phyloP scores from a whole-genome alignment of 2,888 invertebrate species.

The Masnerella sp. region DNA sequence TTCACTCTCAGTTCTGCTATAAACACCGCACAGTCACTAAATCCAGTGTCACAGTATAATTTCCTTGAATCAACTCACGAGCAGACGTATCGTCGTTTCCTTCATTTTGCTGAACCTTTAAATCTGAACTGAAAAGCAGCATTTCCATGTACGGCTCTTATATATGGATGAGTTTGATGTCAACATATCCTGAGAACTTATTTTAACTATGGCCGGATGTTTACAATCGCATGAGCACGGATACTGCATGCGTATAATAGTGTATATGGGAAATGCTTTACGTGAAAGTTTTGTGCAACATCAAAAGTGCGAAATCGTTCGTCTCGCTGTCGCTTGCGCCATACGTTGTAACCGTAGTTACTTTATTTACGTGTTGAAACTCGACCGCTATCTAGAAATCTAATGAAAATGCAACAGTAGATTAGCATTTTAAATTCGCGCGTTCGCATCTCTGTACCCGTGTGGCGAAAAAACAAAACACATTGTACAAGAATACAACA shows the following conservation, averaged over 20 bases:
- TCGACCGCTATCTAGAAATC: conserved; percentile 48
- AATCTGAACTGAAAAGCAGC: conserved; percentile 38
- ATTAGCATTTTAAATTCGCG: not conserved
- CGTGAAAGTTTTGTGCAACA: conserved; percentile 61
- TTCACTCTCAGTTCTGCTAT: not conserved
- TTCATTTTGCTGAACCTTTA: conserved; percentile 26
- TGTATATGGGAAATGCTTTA: conserved; percentile 65
- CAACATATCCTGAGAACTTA: conserved; percentile 69
- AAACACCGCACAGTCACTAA: not conserved
- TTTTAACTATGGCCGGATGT: conserved; percentile 66
- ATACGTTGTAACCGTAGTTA: conserved; percentile 40
- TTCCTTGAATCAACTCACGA: conserved; percentile 60
- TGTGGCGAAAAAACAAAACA: not conserved
- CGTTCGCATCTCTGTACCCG: not conserved
- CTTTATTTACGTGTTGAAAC: conserved; percentile 62
- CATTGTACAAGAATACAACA: conserved; percentile 49
- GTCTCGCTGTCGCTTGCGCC: conserved; percentile 65
- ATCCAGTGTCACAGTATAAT: not conserved
- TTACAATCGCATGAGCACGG: conserved; percentile 64
- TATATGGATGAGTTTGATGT: conserved; percentile 64
- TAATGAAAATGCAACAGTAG: conserved; percentile 7
- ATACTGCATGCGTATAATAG: conserved; percentile 43
- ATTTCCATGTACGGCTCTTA: conserved; percentile 53
- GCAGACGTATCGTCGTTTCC: conserved; percentile 60
- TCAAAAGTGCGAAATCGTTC: conserved; percentile 65